Evolutionary conservation across 1,140 invertebrate species (phyloP), one percentile per base, ranked within the genome.

Genomic region (Drosophila aff.): DNA sequence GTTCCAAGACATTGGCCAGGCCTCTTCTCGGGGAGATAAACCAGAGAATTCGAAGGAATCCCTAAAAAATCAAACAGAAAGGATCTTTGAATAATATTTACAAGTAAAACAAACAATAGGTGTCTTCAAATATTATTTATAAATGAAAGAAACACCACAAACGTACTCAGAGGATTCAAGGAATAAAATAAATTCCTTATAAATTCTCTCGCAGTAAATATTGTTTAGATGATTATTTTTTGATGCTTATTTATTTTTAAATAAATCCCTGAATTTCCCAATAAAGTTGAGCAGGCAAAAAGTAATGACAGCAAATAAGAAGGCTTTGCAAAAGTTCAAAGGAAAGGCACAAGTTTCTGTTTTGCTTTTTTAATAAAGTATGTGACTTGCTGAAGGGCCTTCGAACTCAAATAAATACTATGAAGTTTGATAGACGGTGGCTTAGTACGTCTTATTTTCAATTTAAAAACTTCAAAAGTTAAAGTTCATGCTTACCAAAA

Each of bases 1-100:
- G 78, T 46, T 66, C 64, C 64, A 18, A 84, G 81, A 84, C 59
- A 83, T 80, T 83, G 65, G 31, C 81, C 81, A 49, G 47, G 36
- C 9, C 21, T 49, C 50, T 3, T 4, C 15, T 16, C 15, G 26
- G 23, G 4, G 57, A 65, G 28, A 57, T 40, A 11, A 40, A 57
- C 36, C 53, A 57, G 53, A 57, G 21, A 40, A n/a, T n/a, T 38
- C 15, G 1, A 2, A 16, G 13, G 18, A 53, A 53, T 36, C n/a
- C 33, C 33, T n/a, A 52, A 33, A 50, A 52, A 52, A 52, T 18
- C 28, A 26, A 57, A 38, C 9, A 23, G 40, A n/a, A 40, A 26
- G 55, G 15, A 21, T 23, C 31, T 16, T 3, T 55, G 13, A 16
- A 23, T 36, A 21, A 53, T 36, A 36, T 21, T 36, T 53, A 28